Base-by-base conservation (phyloP, 2,888 invertebrate genomes). In the Andrena minutula region DNA sequence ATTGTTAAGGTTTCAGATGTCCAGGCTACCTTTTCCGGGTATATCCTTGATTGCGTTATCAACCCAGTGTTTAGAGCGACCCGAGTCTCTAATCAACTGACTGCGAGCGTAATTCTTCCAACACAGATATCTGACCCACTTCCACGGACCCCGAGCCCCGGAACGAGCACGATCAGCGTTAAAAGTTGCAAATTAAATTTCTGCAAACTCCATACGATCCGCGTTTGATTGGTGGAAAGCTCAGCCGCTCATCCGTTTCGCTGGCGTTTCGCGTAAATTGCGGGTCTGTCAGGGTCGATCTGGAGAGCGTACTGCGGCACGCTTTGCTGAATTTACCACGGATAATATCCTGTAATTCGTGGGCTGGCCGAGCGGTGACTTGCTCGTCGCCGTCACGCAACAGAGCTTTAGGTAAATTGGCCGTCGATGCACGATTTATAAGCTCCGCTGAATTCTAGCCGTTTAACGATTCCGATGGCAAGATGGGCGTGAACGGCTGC, bases 301-400 rank as follows among this genome's bases (percentile, higher is more conserved):
- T 23, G 16, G 6, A 53, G 65, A 49, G 60, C 65, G 63, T 23
- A 23, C 28, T 2, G 28, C 61, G 32, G 6, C 12, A 47, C 26
- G 71, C 23, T 65, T 41, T 35, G 47, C 20, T 8, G 73, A 74
- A 74, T 69, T 65, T 74, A 73, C 35, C 41, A 51, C 16, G 58
- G 77, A 81, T 81, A 74, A 78, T 69, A 60, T 78, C 63, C 63
- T 68, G 78, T 77, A 78, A 81, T 77, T 73, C 66, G 61, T 71
- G 47, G 73, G 26, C 26, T 30, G 26, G 61, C n/a, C 10, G 41
- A 47, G 35, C 53, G 78, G 20, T 32, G 73, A 56, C 47, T 66
- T 23, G 66, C 56, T 53, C 61, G 60, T 75, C 63, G 51, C 28
- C 72, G 68, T 72, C 79, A 64, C 53, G 74, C 78, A 28, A 61